Evolutionary conservation across 2,797 vertebrate genomes (phyloP).

Genomic region (Acestrorhynchus altus): DNA sequence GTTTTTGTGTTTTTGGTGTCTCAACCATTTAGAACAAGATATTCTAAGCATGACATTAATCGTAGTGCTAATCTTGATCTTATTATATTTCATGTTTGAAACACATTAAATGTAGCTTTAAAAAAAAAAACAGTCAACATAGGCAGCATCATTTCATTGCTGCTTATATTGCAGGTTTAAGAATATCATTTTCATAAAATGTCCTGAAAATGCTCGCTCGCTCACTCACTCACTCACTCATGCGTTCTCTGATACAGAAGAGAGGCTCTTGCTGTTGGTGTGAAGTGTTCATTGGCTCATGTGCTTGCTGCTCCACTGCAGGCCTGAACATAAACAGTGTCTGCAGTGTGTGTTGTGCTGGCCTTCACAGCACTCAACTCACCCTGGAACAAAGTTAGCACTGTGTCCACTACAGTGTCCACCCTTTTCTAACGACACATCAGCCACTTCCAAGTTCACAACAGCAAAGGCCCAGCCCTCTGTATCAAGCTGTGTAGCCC

Average conservation of each 20-base stretch:
- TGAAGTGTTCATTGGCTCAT: neutral
- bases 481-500: neutral
- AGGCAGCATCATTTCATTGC: no score
- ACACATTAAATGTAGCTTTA: no score
- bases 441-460: neutral
- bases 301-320: conserved; percentile 44
- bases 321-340: conserved; percentile 61
- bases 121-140: no score
- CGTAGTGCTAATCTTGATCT: no score
- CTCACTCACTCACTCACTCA: no score
- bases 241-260: neutral
- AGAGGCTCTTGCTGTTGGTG: neutral
- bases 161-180: no score
- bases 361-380: conserved; percentile 60
- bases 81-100: no score
- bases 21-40: no score
- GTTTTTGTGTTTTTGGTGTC: no score
- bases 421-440: conserved; percentile 28
- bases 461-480: neutral
- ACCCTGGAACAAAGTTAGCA: conserved; percentile 70
- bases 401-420: conserved; percentile 65
- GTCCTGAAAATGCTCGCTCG: no score
- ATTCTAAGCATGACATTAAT: no score
- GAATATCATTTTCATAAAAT: no score
- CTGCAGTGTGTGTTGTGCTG: conserved; percentile 66